A percentile compares a stretch with the other conserved stretches of the same genome.
Evolutionary conservation across 2,113 vertebrate species (phyloP).

Genomic region (Pheucticus melanocephalus): DNA sequence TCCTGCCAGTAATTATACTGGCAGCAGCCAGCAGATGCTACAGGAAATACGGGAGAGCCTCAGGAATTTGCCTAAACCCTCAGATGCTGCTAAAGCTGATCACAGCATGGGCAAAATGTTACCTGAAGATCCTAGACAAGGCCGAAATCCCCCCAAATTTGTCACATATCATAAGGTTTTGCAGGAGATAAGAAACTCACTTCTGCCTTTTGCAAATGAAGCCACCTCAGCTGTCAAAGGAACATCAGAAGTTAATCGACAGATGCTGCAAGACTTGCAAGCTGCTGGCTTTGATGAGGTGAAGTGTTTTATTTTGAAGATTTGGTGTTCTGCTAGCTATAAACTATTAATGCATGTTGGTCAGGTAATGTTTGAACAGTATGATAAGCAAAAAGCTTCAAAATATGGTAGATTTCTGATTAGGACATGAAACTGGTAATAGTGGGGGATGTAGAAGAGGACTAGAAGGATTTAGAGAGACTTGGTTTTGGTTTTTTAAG

Average conservation of each 20-base stretch:
- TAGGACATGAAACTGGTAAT: background rate
- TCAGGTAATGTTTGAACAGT: background rate
- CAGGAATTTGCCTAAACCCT: constrained; percentile 89
- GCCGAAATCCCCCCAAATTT: constrained; percentile 85
- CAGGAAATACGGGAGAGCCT: constrained; percentile 97
- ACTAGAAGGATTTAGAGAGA: background rate
- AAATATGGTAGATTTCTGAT: background rate
- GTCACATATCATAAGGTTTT: constrained; percentile 89
- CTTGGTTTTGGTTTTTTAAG: background rate
- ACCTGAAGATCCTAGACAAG: constrained; percentile 86
- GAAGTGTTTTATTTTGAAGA: constrained; percentile 44
- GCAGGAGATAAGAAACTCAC: constrained; percentile 92
- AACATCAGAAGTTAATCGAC: constrained; percentile 82
- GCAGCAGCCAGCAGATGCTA: constrained; percentile 96
- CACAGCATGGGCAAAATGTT: constrained; percentile 77
- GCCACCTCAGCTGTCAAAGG: constrained; percentile 72
- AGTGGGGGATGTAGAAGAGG: background rate
- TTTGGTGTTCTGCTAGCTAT: background rate
- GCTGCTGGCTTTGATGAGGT: constrained; percentile 93
- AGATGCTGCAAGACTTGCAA: constrained; percentile 85
- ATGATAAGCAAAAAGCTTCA: background rate
- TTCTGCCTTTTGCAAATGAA: constrained; percentile 90
- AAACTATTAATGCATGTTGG: background rate
- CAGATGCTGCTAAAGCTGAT: constrained; percentile 86
- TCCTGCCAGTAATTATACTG: constrained; percentile 91